Evolutionary conservation across 2,797 vertebrate genomes (phyloP).

Genomic region (Onychomys arenicola): DNA sequence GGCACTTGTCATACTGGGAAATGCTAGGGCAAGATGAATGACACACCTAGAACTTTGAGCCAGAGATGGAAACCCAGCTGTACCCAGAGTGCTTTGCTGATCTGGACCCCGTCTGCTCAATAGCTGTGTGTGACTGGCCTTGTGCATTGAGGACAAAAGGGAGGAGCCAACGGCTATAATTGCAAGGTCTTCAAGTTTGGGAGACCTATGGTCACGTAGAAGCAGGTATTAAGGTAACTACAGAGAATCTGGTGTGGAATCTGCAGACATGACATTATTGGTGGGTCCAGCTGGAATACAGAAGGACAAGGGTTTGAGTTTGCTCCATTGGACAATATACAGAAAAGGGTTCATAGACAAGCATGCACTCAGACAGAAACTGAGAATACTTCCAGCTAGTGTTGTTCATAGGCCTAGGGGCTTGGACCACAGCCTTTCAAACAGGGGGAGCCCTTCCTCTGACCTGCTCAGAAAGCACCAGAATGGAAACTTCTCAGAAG

Average conservation of each 20-base stretch:
- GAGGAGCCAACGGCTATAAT: neutral
- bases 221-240: neutral
- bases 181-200: neutral
- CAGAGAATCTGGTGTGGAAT: rapidly evolving
- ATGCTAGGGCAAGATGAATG: neutral
- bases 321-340: neutral
- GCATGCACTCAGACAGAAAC: neutral
- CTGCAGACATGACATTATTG: neutral
- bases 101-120: neutral
- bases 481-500: neutral
- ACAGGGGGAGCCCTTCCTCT: neutral
- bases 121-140: no score
- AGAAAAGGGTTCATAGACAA: neutral
- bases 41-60: neutral
- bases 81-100: neutral
- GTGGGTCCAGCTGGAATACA: neutral
- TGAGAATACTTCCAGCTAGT: neutral
- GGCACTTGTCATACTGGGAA: neutral
- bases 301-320: neutral
- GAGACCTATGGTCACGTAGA: neutral
- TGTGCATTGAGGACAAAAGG: neutral
- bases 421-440: neutral
- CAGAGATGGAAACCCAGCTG: neutral
- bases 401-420: neutral
- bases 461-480: rapidly evolving